These are phyloP conservation scores for Lampris incognitus DNA, from an alignment of 2,113 vertebrate genomes.

Conservation along the genomic window DNA sequence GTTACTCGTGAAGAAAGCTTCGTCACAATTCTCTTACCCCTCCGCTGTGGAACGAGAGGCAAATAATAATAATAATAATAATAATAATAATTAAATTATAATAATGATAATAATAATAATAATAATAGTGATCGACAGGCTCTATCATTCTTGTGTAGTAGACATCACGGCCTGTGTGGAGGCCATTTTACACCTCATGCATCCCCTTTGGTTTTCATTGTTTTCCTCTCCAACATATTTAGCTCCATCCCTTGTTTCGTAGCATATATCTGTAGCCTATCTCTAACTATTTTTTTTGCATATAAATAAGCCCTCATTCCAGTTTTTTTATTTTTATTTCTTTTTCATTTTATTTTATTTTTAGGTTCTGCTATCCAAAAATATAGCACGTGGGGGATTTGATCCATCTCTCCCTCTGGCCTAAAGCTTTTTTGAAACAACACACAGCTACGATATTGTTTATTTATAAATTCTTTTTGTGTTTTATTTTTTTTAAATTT, in stretches of 20 bases:
- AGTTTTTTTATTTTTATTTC: constrained; percentile 18
- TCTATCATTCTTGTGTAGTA: constrained; percentile 55
- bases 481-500: constrained; percentile 26
- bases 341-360: neutral
- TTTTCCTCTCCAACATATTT: constrained; percentile 61
- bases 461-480: constrained; percentile 66
- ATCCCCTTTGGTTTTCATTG: constrained; percentile 53
- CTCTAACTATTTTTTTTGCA: constrained; percentile 56
- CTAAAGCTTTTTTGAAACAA: constrained; percentile 63
- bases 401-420: constrained; percentile 47
- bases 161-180: constrained; percentile 58
- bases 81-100: too few species aligned
- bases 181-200: constrained; percentile 65
- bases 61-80: constrained; percentile 30
- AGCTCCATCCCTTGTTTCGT: constrained; percentile 64
- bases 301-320: constrained; percentile 61
- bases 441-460: constrained; percentile 58
- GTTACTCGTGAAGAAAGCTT: constrained; percentile 13
- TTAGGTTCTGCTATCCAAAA: constrained; percentile 59
- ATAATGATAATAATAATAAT: too few species aligned
- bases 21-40: constrained; percentile 1
- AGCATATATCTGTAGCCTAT: constrained; percentile 54
- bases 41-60: constrained; percentile 43
- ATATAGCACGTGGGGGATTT: constrained; percentile 73
- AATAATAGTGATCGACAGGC: neutral